Base-by-base conservation (phyloP, 2,888 invertebrate species). In the Machimus rusticus region DNA sequence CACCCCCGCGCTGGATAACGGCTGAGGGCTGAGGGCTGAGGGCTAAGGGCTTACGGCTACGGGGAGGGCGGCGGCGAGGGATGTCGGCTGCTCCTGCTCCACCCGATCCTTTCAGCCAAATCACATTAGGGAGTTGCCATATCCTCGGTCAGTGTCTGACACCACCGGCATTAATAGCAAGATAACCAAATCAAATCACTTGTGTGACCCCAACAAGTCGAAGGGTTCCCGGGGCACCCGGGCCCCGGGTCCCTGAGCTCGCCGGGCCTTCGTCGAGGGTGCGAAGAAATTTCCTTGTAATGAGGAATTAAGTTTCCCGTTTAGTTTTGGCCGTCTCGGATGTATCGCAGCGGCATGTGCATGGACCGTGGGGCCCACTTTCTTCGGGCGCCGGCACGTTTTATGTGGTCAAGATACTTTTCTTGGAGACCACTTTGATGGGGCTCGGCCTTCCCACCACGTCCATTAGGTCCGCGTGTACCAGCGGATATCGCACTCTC, bases 161-260 rank as follows among this genome's bases (percentile, higher is more conserved):
- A 82, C 82, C 82, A 77, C 74, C 82, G 51, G 74, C 28, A 23
- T 55, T 37, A 87, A 66, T 77, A 78, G 76, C 86, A 85, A 74
- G 86, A 86, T 87, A 87, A 87, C 84, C 87, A 85, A 87, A 87
- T 87, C 85, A 87, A 87, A 85, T 77, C 87, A 87, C 76, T 87
- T 87, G 82, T 76, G 55, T 74, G 43, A 37, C 51, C 66, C 82
- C 51, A 14, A 46, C 57, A 55, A 31, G 51, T 57, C 66, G 39
- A 84, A 39, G 74, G n/a, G 66, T 39, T 79, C 43, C 79, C 46
- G 14, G 39, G 12, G 28, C 9, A 46, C 43, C 14, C 43, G 0
- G 1, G 43, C 39, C 46, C 79, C 5, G 51, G n/a, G n/a, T 51
- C 51, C 1, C 23, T 8, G 19, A 23, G 3, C 28, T 66, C 28